phyloP scores from a whole-genome alignment of 2,113 vertebrate species.

The Mellivora capensis region DNA sequence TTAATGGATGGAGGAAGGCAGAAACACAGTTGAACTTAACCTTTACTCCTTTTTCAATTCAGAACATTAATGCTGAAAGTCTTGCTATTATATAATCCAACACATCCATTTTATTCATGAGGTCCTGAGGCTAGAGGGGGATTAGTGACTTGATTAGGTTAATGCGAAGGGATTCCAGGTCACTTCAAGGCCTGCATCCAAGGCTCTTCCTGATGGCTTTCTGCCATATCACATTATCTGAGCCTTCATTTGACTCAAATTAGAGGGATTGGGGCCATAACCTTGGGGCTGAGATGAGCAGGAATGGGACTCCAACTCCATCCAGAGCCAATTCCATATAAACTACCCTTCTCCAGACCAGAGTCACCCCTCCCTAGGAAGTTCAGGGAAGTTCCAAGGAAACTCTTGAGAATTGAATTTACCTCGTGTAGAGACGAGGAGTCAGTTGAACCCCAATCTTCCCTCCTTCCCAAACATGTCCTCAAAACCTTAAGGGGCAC shows the following conservation, averaged over 20 bases:
- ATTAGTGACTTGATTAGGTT: not conserved
- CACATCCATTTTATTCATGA: not conserved
- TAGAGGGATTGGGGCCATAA: not conserved
- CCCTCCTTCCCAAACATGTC: not conserved
- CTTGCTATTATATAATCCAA: not conserved
- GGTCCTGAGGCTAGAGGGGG: not conserved
- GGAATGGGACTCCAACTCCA: not conserved
- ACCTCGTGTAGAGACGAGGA: not conserved
- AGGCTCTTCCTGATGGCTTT: not conserved
- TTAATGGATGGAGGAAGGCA: not conserved
- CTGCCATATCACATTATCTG: not conserved
- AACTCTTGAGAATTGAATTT: not conserved
- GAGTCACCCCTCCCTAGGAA: not conserved
- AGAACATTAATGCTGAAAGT: not conserved
- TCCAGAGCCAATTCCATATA: conserved; percentile 3
- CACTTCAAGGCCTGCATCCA: not conserved
- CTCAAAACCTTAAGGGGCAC: not conserved
- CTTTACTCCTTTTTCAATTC: not conserved
- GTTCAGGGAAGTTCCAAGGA: not conserved
- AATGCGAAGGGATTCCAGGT: not conserved
- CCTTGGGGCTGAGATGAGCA: not conserved
- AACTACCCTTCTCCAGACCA: not conserved
- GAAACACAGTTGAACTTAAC: not conserved
- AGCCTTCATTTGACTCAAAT: not conserved
- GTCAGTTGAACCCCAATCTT: not conserved